Base-by-base conservation (phyloP, 2,888 invertebrate genomes). In the Catocala nupta region DNA sequence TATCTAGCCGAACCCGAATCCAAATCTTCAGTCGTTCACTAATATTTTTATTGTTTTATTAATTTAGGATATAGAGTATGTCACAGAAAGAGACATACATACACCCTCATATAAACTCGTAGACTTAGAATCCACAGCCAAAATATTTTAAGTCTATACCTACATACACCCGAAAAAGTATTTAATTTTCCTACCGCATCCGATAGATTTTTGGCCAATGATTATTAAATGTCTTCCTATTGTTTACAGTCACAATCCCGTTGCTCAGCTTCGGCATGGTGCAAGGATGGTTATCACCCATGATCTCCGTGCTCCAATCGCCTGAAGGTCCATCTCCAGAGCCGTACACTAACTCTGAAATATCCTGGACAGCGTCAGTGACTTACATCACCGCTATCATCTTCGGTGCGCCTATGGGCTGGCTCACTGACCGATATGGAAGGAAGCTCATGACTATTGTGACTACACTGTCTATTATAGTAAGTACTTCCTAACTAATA, bases 271-370 rank as follows among this genome's bases (percentile, higher is more conserved):
- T 93, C 78, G 93, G 93, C 49, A 93, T 93, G 93, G 86, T 93
- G 25, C 93, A 93, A 68, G 93, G 93, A 39, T 93, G 93, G 93
- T 57, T 94, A 45, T 93, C 93, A 0, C 93, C 93, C n/a, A 94
- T 93, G 93, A 86, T 93, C 53, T 86, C 91, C 0, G 78, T 86
- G 12, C 89, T 94, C 9, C 89, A 90, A 78, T 91, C 93, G 0
- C 59, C 87, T 0, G 80, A 88, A 0, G 86, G 90, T 0, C 93
- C 93, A 0, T 86, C 89, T 0, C 83, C 84, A 11, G 83, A 85
- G 47, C 89, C 90, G 0, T 93, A 81, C 84, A 87, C 85, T 65
- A 84, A 77, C 65, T 77, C 81, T 0, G 91, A 93, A 65, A 89
- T 93, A 71, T 92, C 93, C 36, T 93, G 93, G 93, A 85, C 86